Evolutionary conservation across 2,113 vertebrate species (phyloP), one percentile per base, ranked within the genome.

Genomic region (Pongo abelii): DNA sequence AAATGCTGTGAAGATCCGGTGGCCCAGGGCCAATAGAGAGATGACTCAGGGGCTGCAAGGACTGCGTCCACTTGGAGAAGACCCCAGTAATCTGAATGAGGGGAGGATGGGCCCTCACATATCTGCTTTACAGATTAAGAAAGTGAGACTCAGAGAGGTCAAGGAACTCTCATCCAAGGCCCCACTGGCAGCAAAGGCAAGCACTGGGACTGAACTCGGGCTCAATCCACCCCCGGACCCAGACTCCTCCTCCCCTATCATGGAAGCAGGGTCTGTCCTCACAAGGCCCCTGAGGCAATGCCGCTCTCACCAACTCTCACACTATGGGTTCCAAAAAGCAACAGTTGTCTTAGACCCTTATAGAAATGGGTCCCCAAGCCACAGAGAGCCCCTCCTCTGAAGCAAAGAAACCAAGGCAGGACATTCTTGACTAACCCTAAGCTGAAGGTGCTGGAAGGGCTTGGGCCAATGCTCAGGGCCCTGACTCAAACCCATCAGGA

Each of bases 211-310:
- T 35, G 11, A 25, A n/a, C 57, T 3, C 1, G 18, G 88, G 7
- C 25, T 6, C 13, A 18, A 35, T 12, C 9, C 40, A 38, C 43
- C 50, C 30, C 50, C 22, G 23, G 50, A 3, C 67, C 12, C 57
- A 48, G 43, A 48, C 27, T 11, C 35, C 10, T 2, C 8, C 55
- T 8, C 20, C 12, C 0, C 27, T 16, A 3, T 8, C 50, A 8
- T 2, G 27, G 40, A 79, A 46, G 48, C 22, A n/a, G 32, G n/a
- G 18, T 9, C 57, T 25, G 9, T 35, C 38, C n/a, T 46, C 64
- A 27, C 55, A 25, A 43, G 23, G 22, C 17, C 4, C 40, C 61
- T 4, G 27, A 16, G 55, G 87, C 16, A 16, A 23, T 8, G 22
- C 38, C 23, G n/a, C 8, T 23, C 9, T 27, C 23, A 35, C 40